Conservation (phyloP, 2,113 vertebrate genomes). For the Merops nubicus region DNA sequence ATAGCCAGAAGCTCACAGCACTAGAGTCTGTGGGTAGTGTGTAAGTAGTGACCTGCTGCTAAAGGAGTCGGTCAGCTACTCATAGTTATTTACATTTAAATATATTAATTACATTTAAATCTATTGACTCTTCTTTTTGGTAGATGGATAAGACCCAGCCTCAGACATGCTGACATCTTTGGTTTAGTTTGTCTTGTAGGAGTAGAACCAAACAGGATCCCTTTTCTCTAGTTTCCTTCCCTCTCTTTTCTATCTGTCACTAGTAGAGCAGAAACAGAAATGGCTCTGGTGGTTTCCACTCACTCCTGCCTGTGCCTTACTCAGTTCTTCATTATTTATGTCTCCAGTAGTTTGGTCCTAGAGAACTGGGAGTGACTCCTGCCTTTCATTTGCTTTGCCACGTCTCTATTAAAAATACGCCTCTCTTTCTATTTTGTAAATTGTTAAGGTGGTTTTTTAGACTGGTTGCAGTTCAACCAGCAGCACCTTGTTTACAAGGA, state of each 20-base stretch:
- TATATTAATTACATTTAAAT: background rate
- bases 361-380: background rate
- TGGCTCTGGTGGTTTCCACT: background rate
- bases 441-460: background rate
- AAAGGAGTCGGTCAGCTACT: background rate
- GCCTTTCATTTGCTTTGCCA: background rate
- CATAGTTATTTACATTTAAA: background rate
- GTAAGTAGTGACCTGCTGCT: background rate
- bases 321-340: background rate
- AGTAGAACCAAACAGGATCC: background rate
- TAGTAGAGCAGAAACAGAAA: background rate
- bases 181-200: background rate
- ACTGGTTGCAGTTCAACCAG: background rate
- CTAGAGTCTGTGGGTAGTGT: background rate
- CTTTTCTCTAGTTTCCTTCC: background rate
- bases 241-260: background rate
- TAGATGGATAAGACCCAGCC: background rate
- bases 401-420: background rate
- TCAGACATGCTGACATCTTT: background rate
- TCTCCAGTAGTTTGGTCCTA: background rate
- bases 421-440: background rate
- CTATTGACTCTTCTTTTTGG: background rate
- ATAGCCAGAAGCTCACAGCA: background rate
- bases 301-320: background rate
- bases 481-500: slow-evolving; percentile 32